Conservation (phyloP, 2,888 invertebrate genomes). For the Anorthoa munda region DNA sequence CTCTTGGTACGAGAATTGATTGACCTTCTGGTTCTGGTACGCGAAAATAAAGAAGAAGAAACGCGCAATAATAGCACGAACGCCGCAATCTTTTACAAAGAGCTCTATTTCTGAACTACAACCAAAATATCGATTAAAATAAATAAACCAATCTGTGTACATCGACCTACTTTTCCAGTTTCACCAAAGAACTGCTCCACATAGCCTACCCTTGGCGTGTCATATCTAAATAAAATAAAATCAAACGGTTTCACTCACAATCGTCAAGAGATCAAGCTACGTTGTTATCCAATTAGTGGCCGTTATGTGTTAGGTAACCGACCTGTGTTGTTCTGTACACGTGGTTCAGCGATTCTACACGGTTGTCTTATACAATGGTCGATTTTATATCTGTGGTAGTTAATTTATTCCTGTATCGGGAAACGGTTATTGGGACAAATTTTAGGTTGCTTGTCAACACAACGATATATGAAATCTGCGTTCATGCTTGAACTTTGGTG, state of each 20-base stretch:
- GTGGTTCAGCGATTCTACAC: slow-evolving; percentile 25
- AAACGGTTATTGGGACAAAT: background rate
- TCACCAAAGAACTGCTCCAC: slow-evolving; percentile 48
- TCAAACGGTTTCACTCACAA: slow-evolving; percentile 42
- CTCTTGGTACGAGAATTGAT: too few species aligned
- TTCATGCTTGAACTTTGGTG: too few species aligned
- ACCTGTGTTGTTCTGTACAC: slow-evolving; percentile 30
- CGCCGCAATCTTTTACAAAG: background rate
- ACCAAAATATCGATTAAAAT: slow-evolving; percentile 10
- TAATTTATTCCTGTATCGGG: slow-evolving; percentile 8
- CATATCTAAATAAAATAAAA: slow-evolving; percentile 39
- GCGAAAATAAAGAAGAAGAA: too few species aligned
- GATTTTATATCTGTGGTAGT: slow-evolving; percentile 3
- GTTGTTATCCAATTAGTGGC: slow-evolving; percentile 63
- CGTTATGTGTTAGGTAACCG: slow-evolving; percentile 63
- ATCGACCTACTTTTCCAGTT: slow-evolving; percentile 51
- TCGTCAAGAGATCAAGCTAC: slow-evolving; percentile 32
- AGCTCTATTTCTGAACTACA: background rate
- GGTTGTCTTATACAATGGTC: slow-evolving; percentile 30
- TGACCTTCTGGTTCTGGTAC: too few species aligned
- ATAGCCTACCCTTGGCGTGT: slow-evolving; percentile 66
- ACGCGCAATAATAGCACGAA: background rate
- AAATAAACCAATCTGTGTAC: slow-evolving; percentile 10
- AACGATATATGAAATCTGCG: too few species aligned
- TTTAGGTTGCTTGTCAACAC: too few species aligned